phyloP scores from a whole-genome alignment of 2,113 vertebrate genomes.

The Pagrus major region DNA sequence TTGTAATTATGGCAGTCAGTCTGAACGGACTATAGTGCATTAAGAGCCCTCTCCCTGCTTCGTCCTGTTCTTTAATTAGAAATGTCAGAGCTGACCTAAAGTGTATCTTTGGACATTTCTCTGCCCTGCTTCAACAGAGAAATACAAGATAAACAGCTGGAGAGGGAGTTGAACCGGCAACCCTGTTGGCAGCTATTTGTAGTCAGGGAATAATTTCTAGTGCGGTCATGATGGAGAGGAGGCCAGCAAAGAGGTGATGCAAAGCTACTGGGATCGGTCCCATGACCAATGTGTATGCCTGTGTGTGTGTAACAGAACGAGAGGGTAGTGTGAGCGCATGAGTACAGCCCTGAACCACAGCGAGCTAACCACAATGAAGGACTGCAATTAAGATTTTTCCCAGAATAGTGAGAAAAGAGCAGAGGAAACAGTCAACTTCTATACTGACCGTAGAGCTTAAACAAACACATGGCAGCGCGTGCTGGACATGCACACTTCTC shows the following conservation, averaged over 20 bases:
- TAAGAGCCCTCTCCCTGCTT: slow-evolving; percentile 48
- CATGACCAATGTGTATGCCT: slow-evolving; percentile 39
- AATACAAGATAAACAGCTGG: slow-evolving; percentile 59
- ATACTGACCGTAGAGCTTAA: slow-evolving; percentile 32
- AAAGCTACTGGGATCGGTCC: slow-evolving; percentile 52
- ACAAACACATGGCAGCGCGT: slow-evolving; percentile 16
- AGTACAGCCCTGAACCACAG: slow-evolving; percentile 61
- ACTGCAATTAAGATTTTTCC: slow-evolving; percentile 76
- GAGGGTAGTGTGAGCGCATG: slow-evolving; percentile 17
- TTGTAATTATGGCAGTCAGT: slow-evolving; percentile 77
- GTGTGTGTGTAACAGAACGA: slow-evolving; percentile 37
- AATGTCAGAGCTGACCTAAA: slow-evolving; percentile 69
- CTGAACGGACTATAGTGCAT: slow-evolving; percentile 56
- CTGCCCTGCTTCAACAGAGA: slow-evolving; percentile 42
- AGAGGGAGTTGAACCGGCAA: slow-evolving; percentile 69
- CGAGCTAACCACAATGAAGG: slow-evolving; percentile 67
- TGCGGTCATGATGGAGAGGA: slow-evolving; percentile 51
- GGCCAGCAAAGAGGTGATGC: slow-evolving; percentile 61
- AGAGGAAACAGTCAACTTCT: slow-evolving; percentile 48
- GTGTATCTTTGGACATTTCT: slow-evolving; percentile 53
- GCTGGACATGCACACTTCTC: neutral
- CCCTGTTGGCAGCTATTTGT: slow-evolving; percentile 49
- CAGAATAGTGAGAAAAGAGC: slow-evolving; percentile 76
- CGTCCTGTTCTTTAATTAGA: slow-evolving; percentile 76
- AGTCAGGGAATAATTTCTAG: slow-evolving; percentile 49